A percentile compares a stretch with the other conserved stretches of the same genome.
Evolutionary conservation across 2,797 vertebrate species (phyloP).

Genomic region (Vespertilio murinus): DNA sequence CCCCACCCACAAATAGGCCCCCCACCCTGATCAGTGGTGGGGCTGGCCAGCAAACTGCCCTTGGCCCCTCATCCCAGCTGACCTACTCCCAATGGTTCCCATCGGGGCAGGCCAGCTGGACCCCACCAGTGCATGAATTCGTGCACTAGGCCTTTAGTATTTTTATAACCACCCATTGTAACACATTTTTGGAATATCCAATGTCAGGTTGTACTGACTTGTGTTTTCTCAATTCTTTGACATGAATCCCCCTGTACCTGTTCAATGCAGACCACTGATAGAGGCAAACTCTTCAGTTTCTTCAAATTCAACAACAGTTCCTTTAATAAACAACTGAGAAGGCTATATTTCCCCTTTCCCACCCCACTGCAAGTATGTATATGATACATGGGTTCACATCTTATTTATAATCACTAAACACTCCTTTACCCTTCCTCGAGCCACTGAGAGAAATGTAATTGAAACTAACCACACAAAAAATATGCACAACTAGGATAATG

Average conservation of each 20-base stretch:
- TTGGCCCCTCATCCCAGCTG: too few relatives aligned
- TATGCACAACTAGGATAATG: not conserved
- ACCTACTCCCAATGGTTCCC: too few relatives aligned
- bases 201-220: not conserved
- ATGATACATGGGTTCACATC: not conserved
- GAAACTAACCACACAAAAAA: slow-evolving; percentile 1
- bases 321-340: not conserved
- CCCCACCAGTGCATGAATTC: too few relatives aligned
- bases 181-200: not conserved
- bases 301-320: not conserved
- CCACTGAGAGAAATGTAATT: not conserved
- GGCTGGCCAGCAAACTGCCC: too few relatives aligned
- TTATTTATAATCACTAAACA: not conserved
- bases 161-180: not conserved
- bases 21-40: too few relatives aligned
- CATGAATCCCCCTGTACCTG: not conserved
- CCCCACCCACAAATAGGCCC: too few relatives aligned
- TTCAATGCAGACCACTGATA: not conserved
- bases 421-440: not conserved
- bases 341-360: not conserved
- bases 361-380: not conserved
- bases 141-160: not conserved
- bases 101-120: too few relatives aligned
- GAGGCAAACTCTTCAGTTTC: not conserved
- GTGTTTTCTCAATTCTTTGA: not conserved